Evolutionary conservation across 2,113 vertebrate genomes (phyloP), one percentile per base, ranked within the genome.

Genomic region (Acanthochromis polyacanthus): DNA sequence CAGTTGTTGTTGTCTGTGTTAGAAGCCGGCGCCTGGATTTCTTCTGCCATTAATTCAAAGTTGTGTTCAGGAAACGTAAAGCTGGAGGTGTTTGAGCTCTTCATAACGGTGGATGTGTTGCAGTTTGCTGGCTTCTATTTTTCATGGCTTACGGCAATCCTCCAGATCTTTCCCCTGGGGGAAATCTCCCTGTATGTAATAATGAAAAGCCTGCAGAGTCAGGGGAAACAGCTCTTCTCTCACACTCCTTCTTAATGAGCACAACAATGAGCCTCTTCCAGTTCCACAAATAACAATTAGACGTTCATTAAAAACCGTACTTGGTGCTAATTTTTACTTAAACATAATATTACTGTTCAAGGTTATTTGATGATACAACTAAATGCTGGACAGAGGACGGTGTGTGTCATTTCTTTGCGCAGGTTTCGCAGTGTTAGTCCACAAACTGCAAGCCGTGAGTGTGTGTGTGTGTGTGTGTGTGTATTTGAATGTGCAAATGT

Each of bases 141-240:
- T 78, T 62, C 32, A 22, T 50, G 46, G 80, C 77, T 91, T 86
- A 82, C 63, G 14, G 87, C 85, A 67, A 74, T 77, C 74, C 82
- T 85, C 81, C 82, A 82, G 67, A 75, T 87, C 82, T 73, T 86
- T 70, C 76, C 88, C 75, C 70, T 19, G 70, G 78, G 85, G 80
- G 74, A 73, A 66, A 66, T 46, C 70, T 87, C 75, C 57, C 82
- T 77, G 80, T 84, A 75, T 80, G 71, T 79, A 84, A 78, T 84
- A 85, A 87, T 82, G 75, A 84, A 86, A 85, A 85, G 77, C 71
- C 83, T 89, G 90, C 91, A 75, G 81, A 89, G 83, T 91, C 89
- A 86, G 84, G 78, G 65, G 77, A 86, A 91, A 87, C 64, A 4
- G 65, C 75, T 78, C 15, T 15, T 77, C 46, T 78, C 67, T 60